Conservation (phyloP, 2,113 vertebrate species). For the Hemichromis elongatus region DNA sequence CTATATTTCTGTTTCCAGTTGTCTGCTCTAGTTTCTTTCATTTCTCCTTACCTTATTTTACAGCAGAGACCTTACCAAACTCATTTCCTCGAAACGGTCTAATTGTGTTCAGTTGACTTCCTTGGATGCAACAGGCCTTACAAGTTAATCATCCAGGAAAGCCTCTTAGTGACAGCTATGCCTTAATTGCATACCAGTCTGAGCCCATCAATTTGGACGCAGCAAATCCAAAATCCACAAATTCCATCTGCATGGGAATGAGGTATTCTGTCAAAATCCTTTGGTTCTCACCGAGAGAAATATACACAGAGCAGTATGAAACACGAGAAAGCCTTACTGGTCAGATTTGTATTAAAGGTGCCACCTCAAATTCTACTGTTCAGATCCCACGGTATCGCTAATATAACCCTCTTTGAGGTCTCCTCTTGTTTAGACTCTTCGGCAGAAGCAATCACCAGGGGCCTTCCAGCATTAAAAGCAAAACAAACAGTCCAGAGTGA, state of each 20-base stretch:
- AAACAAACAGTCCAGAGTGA: slow-evolving; percentile 56
- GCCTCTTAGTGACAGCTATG: slow-evolving; percentile 66
- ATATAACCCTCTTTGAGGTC: background rate
- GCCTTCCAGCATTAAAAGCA: slow-evolving; percentile 22
- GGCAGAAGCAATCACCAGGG: slow-evolving; percentile 14
- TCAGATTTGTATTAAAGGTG: slow-evolving; percentile 1
- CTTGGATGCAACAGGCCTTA: slow-evolving; percentile 62
- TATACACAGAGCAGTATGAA: background rate
- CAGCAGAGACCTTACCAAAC: slow-evolving; percentile 29
- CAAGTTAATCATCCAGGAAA: slow-evolving; percentile 69
- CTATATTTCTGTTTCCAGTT: slow-evolving; percentile 32
- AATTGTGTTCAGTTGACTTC: slow-evolving; percentile 71
- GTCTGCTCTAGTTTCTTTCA: slow-evolving; percentile 26
- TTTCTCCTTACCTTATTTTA: slow-evolving; percentile 28
- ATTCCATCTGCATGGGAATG: slow-evolving; percentile 60
- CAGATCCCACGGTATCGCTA: slow-evolving; percentile 8
- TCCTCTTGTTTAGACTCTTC: slow-evolving; percentile 23
- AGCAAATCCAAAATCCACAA: slow-evolving; percentile 65
- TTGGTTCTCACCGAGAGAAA: background rate
- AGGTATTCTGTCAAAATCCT: slow-evolving; percentile 3
- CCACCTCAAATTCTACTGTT: background rate
- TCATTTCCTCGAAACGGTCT: slow-evolving; percentile 48
- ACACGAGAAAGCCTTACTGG: background rate
- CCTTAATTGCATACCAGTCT: slow-evolving; percentile 66
- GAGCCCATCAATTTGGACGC: slow-evolving; percentile 59